phyloP scores from a whole-genome alignment of 2,797 vertebrate species.

The Myripristis jacobus region DNA sequence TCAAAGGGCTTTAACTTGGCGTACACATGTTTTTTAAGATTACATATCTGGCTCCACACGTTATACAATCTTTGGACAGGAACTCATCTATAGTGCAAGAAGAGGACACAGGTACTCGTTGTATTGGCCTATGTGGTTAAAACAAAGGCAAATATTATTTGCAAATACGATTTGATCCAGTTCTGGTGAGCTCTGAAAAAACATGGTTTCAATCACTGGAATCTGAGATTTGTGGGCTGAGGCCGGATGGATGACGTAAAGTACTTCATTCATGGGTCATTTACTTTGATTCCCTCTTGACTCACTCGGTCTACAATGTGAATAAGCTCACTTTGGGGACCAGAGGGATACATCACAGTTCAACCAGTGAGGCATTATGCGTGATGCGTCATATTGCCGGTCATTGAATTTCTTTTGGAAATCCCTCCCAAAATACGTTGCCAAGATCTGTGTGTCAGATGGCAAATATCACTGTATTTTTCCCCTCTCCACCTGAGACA shows the following conservation, averaged over 20 bases:
- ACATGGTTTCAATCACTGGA: slow-evolving; percentile 34
- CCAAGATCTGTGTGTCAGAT: slow-evolving; percentile 30
- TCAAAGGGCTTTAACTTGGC: slow-evolving; percentile 10
- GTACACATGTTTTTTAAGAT: slow-evolving; percentile 33
- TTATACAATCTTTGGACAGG: not conserved
- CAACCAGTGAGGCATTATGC: slow-evolving; percentile 51
- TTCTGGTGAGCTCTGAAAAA: slow-evolving; percentile 16
- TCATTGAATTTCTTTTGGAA: slow-evolving; percentile 56
- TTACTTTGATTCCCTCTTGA: slow-evolving; percentile 67
- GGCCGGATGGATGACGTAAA: slow-evolving; percentile 64
- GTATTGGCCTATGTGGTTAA: not conserved
- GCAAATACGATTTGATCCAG: slow-evolving; percentile 19
- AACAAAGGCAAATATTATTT: slow-evolving; percentile 5
- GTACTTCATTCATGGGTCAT: slow-evolving; percentile 69
- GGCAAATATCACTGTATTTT: slow-evolving; percentile 56
- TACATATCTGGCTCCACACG: slow-evolving; percentile 10
- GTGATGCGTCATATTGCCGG: slow-evolving; percentile 61
- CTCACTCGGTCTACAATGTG: slow-evolving; percentile 56
- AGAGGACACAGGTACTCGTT: not conserved
- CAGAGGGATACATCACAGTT: slow-evolving; percentile 53
- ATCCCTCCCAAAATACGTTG: slow-evolving; percentile 23
- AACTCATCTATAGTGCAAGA: not conserved
- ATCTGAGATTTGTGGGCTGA: slow-evolving; percentile 54
- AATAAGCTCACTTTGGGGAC: slow-evolving; percentile 65
- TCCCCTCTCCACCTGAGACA: slow-evolving; percentile 41